Conservation (phyloP, 2,888 invertebrate species). For the Patella pellucida region DNA sequence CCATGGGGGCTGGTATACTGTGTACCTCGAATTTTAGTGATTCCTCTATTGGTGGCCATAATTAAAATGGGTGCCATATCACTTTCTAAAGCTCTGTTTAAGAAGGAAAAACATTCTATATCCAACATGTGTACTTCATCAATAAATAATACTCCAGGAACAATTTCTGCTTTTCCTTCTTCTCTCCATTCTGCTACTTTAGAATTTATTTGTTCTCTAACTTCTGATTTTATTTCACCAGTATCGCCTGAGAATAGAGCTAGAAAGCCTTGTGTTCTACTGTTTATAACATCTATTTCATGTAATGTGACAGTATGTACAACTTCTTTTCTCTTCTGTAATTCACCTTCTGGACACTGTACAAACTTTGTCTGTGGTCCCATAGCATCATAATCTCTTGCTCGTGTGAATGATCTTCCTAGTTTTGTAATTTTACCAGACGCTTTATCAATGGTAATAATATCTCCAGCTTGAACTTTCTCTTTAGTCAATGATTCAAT, state of each 20-base stretch:
- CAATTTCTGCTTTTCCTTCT: slow-evolving; percentile 98
- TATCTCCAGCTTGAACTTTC: slow-evolving; percentile 86
- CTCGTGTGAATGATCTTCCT: slow-evolving; percentile 94
- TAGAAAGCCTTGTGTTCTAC: slow-evolving; percentile 95
- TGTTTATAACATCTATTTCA: slow-evolving; percentile 99
- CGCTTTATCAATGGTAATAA: slow-evolving; percentile 98
- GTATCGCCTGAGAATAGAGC: slow-evolving; percentile 99
- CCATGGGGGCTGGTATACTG: slow-evolving; percentile 96
- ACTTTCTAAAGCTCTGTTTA: slow-evolving; percentile 96
- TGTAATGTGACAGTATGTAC: slow-evolving; percentile 99
- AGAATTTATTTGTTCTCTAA: slow-evolving; percentile 96
- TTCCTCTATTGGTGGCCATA: slow-evolving; percentile 97
- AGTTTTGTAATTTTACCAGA: slow-evolving; percentile 92
- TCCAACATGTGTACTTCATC: slow-evolving; percentile 99
- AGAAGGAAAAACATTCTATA: slow-evolving; percentile 98
- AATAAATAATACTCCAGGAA: slow-evolving; percentile 96
- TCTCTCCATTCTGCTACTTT: slow-evolving; percentile 99
- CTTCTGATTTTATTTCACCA: slow-evolving; percentile 97
- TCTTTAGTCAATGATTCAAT: slow-evolving; percentile 96
- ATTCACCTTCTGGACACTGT: slow-evolving; percentile 97
- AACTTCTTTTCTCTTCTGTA: slow-evolving; percentile 96
- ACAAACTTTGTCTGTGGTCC: slow-evolving; percentile 87
- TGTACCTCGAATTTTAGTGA: slow-evolving; percentile 92
- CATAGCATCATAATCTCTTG: slow-evolving; percentile 97
- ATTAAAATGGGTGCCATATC: slow-evolving; percentile 98